Base-by-base conservation (phyloP, 2,888 invertebrate species). In the Gisinianus flammeolus region DNA sequence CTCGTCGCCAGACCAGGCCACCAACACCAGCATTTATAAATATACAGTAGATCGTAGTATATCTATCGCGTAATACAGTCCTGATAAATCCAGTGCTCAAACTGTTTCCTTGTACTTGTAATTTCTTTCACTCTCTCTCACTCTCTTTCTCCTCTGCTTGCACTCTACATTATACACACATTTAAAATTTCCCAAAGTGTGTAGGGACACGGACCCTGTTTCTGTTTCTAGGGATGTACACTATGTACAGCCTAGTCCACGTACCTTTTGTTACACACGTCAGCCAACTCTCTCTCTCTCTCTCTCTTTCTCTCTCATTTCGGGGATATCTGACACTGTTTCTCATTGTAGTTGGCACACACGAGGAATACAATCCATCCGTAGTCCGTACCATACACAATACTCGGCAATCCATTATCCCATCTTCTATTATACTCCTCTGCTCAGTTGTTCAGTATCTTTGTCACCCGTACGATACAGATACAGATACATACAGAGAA, bases 1-100 rank as follows among this genome's bases (percentile, higher is more conserved):
- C 75, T 71, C 79, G 79, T 79, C 79, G 79, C 79, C 79, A 79
- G 70, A 10, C 62, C 62, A 62, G 44, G 5, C 35, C 44, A 6
- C 44, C 44, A 44, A 12, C 44, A 1, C 44, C n/a, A n/a, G n/a
- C n/a, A n/a, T n/a, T n/a, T n/a, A n/a, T n/a, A n/a, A n/a, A n/a
- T n/a, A n/a, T n/a, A n/a, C n/a, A n/a, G n/a, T n/a, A n/a, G n/a
- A n/a, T n/a, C n/a, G n/a, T n/a, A n/a, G n/a, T n/a, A n/a, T n/a
- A n/a, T n/a, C n/a, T n/a, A n/a, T n/a, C 16, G 44, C 44, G 54
- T 54, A 54, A 54, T 54, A 54, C n/a, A 54, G 54, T 54, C 54
- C 54, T 33, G 58, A 33, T 68, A 35, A 68, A 68, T 68, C 68
- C 35, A 35, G 35, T 68, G 33, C 66, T 31, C 33, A 33, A n/a